Base-by-base conservation (phyloP, 2,797 vertebrate species). In the Aulostomus chinensis region DNA sequence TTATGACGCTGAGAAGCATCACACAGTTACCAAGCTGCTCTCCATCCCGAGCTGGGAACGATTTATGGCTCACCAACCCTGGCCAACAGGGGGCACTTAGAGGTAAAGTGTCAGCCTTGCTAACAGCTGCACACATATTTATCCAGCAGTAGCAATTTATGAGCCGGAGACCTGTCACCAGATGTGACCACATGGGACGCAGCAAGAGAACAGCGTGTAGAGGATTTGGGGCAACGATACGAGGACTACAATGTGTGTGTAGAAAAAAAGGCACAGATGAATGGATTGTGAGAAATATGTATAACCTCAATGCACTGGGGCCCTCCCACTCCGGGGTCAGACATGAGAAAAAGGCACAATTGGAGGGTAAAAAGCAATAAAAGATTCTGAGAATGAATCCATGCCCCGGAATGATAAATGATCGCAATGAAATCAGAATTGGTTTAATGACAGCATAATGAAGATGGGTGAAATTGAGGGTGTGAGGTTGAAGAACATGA, bases 101-200 rank as follows among this genome's bases (percentile, higher is more conserved):
- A 85, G 75, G 81, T 85, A 85, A 86, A 80, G 68, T 79, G 76
- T 83, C 70, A 82, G 66, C 56, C 32, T 57, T 67, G 62, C 71
- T 68, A 81, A 80, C 80, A 85, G 65, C 79, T 86, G 74, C 58
- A 54, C 72, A 76, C 74, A 76, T 78, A 84, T 86, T 86, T 86
- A 88, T 84, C 72, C 71, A 76, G 51, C 68, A 37, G 70, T 12
- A 9, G 58, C 45, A 68, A 83, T 87, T 88, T 86, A 84, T 83
- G 42, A 39, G 26, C 14, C 58, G 39, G 45, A 40, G 24, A 30
- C 31, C 47, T 75, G 46, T 68, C 60, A 48, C 51, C 55, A 77
- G 62, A 74, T 71, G 58, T 75, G 72, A 75, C 58, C 73, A 37
- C 8, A 10, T 32, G 55, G 55, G 58, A 60, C 41, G 28, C 9